These are phyloP conservation scores for Rhipidura dahli DNA, from an alignment of 2,113 vertebrate species.

Conservation along the genomic window DNA sequence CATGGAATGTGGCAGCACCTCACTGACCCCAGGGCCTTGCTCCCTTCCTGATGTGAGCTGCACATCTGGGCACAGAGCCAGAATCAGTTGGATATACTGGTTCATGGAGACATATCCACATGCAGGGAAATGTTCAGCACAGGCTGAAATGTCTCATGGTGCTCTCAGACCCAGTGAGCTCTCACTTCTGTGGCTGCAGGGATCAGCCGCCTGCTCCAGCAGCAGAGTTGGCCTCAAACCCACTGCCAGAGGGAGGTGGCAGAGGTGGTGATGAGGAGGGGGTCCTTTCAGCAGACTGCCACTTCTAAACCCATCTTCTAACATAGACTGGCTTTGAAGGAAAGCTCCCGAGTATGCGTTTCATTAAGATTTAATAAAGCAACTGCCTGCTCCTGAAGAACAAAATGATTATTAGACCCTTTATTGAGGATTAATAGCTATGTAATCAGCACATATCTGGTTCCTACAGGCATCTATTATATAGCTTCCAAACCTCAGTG, in stretches of 20 bases:
- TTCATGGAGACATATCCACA: rapidly evolving
- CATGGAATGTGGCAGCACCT: neutral
- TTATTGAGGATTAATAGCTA: constrained; percentile 72
- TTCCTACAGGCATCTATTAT: constrained; percentile 65
- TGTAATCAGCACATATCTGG: constrained; percentile 63
- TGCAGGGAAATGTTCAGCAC: neutral
- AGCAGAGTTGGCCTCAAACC: neutral
- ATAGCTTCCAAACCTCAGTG: constrained; percentile 66
- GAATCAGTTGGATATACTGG: neutral
- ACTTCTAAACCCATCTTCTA: constrained; percentile 40
- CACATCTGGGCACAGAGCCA: neutral
- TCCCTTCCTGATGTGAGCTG: neutral
- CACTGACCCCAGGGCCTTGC: neutral
- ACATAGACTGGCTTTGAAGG: constrained; percentile 46
- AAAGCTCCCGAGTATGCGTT: constrained; percentile 29
- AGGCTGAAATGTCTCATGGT: rapidly evolving
- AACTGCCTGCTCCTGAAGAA: constrained; percentile 44
- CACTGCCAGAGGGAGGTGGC: rapidly evolving
- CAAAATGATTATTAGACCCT: constrained; percentile 60
- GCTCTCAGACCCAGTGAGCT: neutral
- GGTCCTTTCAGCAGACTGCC: constrained; percentile 22
- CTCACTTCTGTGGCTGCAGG: neutral
- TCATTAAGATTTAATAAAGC: constrained; percentile 72
- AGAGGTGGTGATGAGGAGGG: neutral
- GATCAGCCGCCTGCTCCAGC: rapidly evolving